Percentiles rank a stretch among this genome's conserved stretches.
phyloP scores from a whole-genome alignment of 2,888 invertebrate genomes.

The Drosophila setosimentum region DNA sequence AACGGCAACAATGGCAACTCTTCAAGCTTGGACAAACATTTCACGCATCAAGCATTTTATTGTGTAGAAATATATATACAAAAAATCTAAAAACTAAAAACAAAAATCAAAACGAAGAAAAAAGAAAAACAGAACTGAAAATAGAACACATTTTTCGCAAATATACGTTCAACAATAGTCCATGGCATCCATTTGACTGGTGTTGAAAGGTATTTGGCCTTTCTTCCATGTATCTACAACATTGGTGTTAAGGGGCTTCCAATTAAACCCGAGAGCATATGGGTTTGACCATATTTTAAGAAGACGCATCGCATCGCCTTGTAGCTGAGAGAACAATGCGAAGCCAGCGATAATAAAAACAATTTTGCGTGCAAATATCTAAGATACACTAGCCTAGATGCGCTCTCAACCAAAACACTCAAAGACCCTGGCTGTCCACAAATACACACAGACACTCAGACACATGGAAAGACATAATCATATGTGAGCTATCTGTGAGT shows the following conservation, averaged over 20 bases:
- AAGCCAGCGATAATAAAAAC: constrained; percentile 64
- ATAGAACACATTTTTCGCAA: constrained; percentile 57
- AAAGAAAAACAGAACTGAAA: constrained; percentile 26
- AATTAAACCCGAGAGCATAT: constrained; percentile 37
- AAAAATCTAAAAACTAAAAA: constrained; percentile 26
- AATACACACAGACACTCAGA: constrained; percentile 23
- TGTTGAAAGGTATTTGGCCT: constrained; percentile 41
- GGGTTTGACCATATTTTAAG: constrained; percentile 62
- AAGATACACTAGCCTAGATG: constrained; percentile 84
- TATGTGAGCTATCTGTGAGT: constrained; percentile 51
- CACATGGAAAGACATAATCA: constrained; percentile 33
- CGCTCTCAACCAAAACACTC: constrained; percentile 82
- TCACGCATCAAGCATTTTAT: constrained; percentile 84
- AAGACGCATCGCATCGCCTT: constrained; percentile 53
- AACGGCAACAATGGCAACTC: constrained; percentile 78
- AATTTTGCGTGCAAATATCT: constrained; percentile 84
- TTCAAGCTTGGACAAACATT: constrained; percentile 84
- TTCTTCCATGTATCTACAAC: neutral
- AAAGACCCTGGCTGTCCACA: constrained; percentile 82
- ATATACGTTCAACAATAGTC: constrained; percentile 41
- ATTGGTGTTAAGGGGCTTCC: constrained; percentile 11
- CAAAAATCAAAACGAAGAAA: constrained; percentile 37
- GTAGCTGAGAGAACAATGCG: constrained; percentile 57
- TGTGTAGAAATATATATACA: constrained; percentile 59
- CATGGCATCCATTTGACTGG: constrained; percentile 31